Conservation (phyloP, 2,888 invertebrate genomes). For the Rotaria macrura region DNA sequence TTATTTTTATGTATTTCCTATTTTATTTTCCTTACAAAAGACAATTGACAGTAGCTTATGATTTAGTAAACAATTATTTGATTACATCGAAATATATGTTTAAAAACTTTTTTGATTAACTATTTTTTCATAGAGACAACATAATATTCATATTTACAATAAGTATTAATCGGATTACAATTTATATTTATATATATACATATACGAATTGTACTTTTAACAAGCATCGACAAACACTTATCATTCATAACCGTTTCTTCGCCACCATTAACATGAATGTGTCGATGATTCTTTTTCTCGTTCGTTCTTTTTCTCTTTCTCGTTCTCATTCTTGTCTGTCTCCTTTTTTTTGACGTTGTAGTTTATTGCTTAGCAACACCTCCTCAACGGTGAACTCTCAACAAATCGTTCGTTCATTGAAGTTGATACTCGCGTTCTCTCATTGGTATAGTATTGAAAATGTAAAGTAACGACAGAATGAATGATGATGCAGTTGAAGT, state of each 20-base stretch:
- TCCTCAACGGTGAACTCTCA: neutral
- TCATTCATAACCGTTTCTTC: neutral
- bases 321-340: neutral
- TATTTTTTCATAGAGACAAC: neutral
- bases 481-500: neutral
- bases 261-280: neutral
- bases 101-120: neutral
- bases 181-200: neutral
- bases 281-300: neutral
- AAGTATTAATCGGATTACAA: neutral
- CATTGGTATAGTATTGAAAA: neutral
- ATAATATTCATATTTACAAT: neutral
- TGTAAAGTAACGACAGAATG: neutral
- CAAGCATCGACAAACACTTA: neutral
- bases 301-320: neutral
- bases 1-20: too few relatives aligned
- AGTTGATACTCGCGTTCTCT: neutral
- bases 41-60: neutral
- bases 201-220: too few relatives aligned
- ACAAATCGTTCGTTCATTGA: neutral
- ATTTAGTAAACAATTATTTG: neutral
- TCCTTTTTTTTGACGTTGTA: neutral
- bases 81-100: neutral
- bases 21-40: neutral
- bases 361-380: neutral